phyloP scores from a whole-genome alignment of 2,113 vertebrate species.

The Micronycteris hirsuta region DNA sequence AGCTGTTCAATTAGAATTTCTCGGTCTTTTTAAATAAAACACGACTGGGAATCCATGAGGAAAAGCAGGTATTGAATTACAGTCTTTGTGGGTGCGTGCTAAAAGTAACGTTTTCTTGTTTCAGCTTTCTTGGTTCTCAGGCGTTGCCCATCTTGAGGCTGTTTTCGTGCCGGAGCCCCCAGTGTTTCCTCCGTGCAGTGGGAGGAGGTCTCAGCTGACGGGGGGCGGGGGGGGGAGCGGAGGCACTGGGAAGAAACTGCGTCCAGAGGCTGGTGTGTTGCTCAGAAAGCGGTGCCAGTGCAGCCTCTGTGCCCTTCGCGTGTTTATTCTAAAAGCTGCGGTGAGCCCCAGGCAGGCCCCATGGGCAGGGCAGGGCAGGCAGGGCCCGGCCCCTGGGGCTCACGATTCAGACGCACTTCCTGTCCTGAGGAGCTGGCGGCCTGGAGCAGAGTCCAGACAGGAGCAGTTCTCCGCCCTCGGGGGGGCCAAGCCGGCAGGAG shows the following conservation, averaged over 20 bases:
- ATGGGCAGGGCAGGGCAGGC: not conserved
- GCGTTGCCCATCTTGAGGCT: too few relatives aligned
- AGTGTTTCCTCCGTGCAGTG: not conserved
- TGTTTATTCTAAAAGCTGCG: not conserved
- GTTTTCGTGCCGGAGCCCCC: too few relatives aligned
- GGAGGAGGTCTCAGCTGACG: not conserved
- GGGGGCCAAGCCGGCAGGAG: too few relatives aligned
- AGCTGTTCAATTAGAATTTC: not conserved
- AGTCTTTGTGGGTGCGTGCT: not conserved
- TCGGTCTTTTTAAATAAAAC: not conserved
- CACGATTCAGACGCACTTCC: rapidly evolving
- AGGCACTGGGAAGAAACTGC: not conserved
- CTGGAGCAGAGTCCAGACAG: not conserved
- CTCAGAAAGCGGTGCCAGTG: not conserved
- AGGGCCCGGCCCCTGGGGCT: not conserved
- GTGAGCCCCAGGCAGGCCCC: not conserved
- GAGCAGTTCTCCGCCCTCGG: not conserved
- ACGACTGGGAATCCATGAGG: not conserved
- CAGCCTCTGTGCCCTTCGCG: too few relatives aligned
- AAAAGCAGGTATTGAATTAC: not conserved
- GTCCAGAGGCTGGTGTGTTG: not conserved
- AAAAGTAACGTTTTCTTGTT: not conserved
- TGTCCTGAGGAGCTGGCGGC: not conserved
- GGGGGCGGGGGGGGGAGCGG: rapidly evolving
- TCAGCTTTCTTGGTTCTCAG: not conserved